Percentiles rank a stretch among this genome's conserved stretches.
These are phyloP conservation scores for Leucosticte australis DNA, from an alignment of 2,113 vertebrate species.

Conservation along the genomic window DNA sequence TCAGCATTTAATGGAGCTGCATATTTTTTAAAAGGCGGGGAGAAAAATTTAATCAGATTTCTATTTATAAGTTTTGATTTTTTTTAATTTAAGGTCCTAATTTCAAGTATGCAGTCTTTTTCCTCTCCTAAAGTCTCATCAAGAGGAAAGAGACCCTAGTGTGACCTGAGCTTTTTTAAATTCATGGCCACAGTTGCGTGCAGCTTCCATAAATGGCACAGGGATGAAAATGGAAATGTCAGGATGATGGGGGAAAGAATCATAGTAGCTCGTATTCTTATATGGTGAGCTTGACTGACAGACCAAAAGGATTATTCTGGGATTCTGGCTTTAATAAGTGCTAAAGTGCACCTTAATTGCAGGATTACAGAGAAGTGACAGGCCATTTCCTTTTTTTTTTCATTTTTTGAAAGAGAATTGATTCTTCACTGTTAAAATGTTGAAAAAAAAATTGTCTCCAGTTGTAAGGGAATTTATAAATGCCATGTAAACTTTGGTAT, in stretches of 20 bases:
- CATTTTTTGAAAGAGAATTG: not conserved
- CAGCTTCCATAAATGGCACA: slow-evolving; percentile 43
- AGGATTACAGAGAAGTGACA: slow-evolving; percentile 19
- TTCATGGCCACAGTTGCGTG: not conserved
- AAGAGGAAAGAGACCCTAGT: not conserved
- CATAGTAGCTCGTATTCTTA: not conserved
- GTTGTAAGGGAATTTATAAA: not conserved
- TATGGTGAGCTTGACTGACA: not conserved
- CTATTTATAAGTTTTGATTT: not conserved
- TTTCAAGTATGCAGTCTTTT: not conserved
- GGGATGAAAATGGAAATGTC: slow-evolving; percentile 68
- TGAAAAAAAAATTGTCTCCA: not conserved
- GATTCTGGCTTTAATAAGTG: slow-evolving; percentile 57
- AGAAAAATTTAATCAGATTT: not conserved
- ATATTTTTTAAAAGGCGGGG: not conserved
- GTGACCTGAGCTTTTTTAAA: slow-evolving; percentile 50
- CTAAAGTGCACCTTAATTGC: slow-evolving; percentile 54
- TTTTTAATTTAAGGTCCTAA: not conserved
- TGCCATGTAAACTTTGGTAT: not conserved
- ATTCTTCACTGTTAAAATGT: not conserved
- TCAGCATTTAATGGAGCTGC: not conserved
- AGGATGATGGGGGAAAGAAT: slow-evolving; percentile 31
- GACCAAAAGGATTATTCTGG: slow-evolving; percentile 45
- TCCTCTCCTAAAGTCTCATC: slow-evolving; percentile 35
- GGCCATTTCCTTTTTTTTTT: not conserved